Percentiles rank a stretch among this genome's conserved stretches.
Evolutionary conservation across 2,888 invertebrate genomes (phyloP).

Genomic region (Kuschelorhynchus macadamiae): DNA sequence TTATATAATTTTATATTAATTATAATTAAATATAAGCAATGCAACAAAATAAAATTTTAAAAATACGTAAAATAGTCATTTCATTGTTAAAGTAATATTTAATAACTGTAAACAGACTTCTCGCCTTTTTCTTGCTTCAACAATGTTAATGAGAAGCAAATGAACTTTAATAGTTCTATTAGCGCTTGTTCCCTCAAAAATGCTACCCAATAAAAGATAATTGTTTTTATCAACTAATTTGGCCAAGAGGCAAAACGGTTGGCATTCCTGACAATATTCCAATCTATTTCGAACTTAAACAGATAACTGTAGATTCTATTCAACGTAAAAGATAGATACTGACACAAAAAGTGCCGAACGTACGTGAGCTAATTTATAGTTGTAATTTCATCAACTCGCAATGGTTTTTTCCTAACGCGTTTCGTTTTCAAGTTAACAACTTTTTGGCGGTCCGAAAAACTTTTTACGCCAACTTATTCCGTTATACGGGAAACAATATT

Average conservation of each 20-base stretch:
- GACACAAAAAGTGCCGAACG: constrained; percentile 57
- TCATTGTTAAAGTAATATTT: too few species aligned
- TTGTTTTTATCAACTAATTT: constrained; percentile 46
- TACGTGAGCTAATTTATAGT: constrained; percentile 65
- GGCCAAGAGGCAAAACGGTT: constrained; percentile 47
- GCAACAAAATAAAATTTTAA: too few species aligned
- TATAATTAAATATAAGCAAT: too few species aligned
- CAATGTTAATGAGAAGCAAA: constrained; percentile 22
- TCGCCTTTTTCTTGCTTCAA: neutral
- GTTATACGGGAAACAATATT: constrained; percentile 63
- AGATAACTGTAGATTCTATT: constrained; percentile 57
- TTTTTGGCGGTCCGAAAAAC: constrained; percentile 63
- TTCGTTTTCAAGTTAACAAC: constrained; percentile 58
- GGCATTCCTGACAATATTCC: constrained; percentile 51
- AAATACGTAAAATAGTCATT: too few species aligned
- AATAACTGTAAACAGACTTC: too few species aligned
- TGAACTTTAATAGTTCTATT: constrained; percentile 19
- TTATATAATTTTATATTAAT: too few species aligned
- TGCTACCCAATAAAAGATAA: constrained; percentile 29
- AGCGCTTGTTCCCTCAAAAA: constrained; percentile 9
- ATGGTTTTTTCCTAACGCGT: constrained; percentile 46
- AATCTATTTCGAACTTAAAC: constrained; percentile 51
- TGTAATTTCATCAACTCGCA: constrained; percentile 62
- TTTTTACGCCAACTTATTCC: constrained; percentile 60
- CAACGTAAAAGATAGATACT: constrained; percentile 51